Evolutionary conservation across 2,888 invertebrate genomes (phyloP).

Genomic region (Noctua janthina): DNA sequence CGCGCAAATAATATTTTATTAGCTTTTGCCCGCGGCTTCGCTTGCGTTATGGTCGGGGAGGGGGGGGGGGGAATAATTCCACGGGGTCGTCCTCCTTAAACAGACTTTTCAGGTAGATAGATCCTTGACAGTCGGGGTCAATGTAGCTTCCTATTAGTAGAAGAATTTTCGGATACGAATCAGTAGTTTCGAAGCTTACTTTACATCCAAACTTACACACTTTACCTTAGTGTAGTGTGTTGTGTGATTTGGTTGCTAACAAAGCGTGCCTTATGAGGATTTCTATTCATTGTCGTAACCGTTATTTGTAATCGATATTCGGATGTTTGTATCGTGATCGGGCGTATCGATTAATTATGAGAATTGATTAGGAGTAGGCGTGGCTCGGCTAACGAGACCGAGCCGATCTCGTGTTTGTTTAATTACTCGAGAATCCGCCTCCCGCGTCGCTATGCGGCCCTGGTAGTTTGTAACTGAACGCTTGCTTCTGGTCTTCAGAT

Average conservation of each 20-base stretch:
- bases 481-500: conserved; percentile 77
- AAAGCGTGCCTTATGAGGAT: conserved; percentile 62
- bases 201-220: not conserved
- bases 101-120: no score
- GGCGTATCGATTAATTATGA: conserved; percentile 83
- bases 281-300: conserved; percentile 66
- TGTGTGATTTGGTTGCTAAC: conserved; percentile 43
- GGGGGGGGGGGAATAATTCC: not conserved
- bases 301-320: conserved; percentile 78
- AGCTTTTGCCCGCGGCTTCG: not conserved
- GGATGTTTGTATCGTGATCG: conserved; percentile 67
- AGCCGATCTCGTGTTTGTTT: conserved; percentile 85
- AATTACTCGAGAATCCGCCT: conserved; percentile 81
- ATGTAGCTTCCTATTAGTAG: not conserved
- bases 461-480: conserved; percentile 61
- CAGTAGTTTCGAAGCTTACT: not conserved
- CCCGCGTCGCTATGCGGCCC: conserved; percentile 66
- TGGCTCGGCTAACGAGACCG: conserved; percentile 80
- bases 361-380: conserved; percentile 86
- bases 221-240: not conserved
- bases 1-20: conserved; percentile 58
- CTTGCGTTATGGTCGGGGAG: conserved; percentile 9
- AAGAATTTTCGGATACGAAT: not conserved
- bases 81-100: not conserved
- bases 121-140: not conserved